Evolutionary conservation across 2,888 invertebrate genomes (phyloP), one percentile per base, ranked within the genome.

Genomic region (Belgica antarctica): DNA sequence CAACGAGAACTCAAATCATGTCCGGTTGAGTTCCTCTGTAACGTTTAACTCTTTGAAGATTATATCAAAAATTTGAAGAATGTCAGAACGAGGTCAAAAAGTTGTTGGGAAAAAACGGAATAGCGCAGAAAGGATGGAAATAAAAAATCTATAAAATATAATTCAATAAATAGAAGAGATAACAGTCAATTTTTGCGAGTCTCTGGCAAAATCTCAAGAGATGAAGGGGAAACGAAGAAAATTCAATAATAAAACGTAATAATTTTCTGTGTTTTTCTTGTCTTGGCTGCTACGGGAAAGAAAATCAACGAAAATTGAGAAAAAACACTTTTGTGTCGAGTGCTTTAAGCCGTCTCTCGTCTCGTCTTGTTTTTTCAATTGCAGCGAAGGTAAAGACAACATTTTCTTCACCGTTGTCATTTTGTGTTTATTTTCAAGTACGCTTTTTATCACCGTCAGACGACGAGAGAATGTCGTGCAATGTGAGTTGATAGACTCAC

Each of bases 131-230:
- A 41, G 41, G 10, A 41, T 10, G 31, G 27, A 25, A n/a, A 15
- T 17, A n/a, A 31, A 62, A 62, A 62, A 19, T 62, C 62, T 62
- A 62, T 31, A 34, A 62, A 62, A 62, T 62, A 62, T 62, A 62
- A 62, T 34, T 62, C 34, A 31, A 22, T 41, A 41, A 41, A 41
- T 41, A 41, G 15, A 41, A 10, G 10, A 62, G 62, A 62, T 62
- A 62, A 62, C 62, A 62, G 34, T 19, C 62, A 22, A 62, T 62
- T 57, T 57, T 28, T 62, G 62, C 41, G 41, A 41, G 41, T n/a
- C 15, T 41, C 41, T 41, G 41, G 41, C 41, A 41, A 41, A 41
- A 41, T 41, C 15, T 41, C 41, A 41, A 41, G 41, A 12, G 41
- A 41, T n/a, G 41, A 41, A 41, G 15, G 41, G 10, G 10, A 41